Evolutionary conservation across 2,888 invertebrate species (phyloP).

Genomic region (Trichogramma evanescens): DNA sequence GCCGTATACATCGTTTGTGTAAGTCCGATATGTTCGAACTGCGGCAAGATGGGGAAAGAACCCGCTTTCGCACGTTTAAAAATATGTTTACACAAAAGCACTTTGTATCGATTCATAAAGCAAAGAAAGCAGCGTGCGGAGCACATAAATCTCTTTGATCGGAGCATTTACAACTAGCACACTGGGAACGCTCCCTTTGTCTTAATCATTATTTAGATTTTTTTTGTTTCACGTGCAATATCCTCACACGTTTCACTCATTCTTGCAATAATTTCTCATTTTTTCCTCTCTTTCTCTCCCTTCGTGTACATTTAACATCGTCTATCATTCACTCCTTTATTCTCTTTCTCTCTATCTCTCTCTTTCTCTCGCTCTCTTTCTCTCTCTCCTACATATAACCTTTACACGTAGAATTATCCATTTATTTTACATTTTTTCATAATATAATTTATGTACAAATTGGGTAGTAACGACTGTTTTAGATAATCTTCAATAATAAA

Average conservation of each 20-base stretch:
- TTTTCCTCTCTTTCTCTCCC: slow-evolving; percentile 1
- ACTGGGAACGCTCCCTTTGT: not conserved
- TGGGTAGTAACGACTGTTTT: slow-evolving; percentile 18
- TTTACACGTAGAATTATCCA: slow-evolving; percentile 2
- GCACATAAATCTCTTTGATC: slow-evolving; percentile 15
- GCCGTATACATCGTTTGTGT: no score
- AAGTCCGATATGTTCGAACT: no score
- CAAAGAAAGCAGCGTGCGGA: no score
- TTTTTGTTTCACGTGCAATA: slow-evolving; percentile 8
- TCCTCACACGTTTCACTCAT: slow-evolving; percentile 7
- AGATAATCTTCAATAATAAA: slow-evolving; percentile 9
- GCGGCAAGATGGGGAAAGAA: no score
- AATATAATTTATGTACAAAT: slow-evolving; percentile 20
- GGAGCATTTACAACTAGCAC: not conserved
- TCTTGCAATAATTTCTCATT: not conserved
- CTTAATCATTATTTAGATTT: not conserved
- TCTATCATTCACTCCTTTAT: no score
- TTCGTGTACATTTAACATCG: not conserved
- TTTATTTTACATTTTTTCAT: slow-evolving; percentile 15
- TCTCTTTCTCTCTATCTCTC: not conserved
- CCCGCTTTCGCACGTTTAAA: no score
- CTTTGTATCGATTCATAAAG: no score
- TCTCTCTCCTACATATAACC: not conserved
- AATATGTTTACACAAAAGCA: no score
- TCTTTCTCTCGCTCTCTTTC: not conserved